Percentiles rank a stretch among this genome's conserved stretches.
Evolutionary conservation across 2,113 vertebrate species (phyloP).

Genomic region (Leuciscus idus): DNA sequence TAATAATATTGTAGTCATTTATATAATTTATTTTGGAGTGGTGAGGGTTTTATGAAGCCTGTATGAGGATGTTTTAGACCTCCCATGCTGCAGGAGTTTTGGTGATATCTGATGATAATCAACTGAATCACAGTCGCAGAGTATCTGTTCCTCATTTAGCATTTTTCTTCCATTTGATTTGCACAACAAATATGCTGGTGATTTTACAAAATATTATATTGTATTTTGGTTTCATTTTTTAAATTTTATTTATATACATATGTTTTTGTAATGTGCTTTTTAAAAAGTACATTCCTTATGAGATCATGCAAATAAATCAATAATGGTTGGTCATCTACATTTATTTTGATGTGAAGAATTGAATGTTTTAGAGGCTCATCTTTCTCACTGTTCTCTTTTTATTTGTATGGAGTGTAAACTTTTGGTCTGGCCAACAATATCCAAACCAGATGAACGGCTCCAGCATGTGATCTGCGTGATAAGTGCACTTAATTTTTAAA

Average conservation of each 20-base stretch:
- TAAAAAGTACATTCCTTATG: conserved; percentile 3
- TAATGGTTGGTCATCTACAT: background rate
- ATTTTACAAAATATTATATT: background rate
- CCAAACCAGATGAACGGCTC: background rate
- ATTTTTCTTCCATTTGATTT: background rate
- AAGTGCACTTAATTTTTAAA: conserved; percentile 29
- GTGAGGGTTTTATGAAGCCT: background rate
- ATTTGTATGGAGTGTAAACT: background rate
- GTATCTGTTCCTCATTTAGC: background rate
- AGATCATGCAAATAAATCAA: conserved; percentile 1
- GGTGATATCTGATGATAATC: background rate
- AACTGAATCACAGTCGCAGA: background rate
- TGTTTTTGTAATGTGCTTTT: conserved; percentile 11
- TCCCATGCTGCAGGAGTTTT: background rate
- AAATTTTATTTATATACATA: no score
- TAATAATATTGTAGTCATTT: background rate
- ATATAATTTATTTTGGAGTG: background rate
- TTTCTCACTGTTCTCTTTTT: background rate
- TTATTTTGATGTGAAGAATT: background rate
- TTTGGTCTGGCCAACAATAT: background rate
- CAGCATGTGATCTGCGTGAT: conserved; percentile 15
- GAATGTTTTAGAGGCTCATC: background rate
- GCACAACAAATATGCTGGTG: background rate
- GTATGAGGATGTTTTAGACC: conserved; percentile 24
- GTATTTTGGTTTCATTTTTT: background rate